Evolutionary conservation across 2,888 invertebrate species (phyloP).

Genomic region (Bimastos eiseni): DNA sequence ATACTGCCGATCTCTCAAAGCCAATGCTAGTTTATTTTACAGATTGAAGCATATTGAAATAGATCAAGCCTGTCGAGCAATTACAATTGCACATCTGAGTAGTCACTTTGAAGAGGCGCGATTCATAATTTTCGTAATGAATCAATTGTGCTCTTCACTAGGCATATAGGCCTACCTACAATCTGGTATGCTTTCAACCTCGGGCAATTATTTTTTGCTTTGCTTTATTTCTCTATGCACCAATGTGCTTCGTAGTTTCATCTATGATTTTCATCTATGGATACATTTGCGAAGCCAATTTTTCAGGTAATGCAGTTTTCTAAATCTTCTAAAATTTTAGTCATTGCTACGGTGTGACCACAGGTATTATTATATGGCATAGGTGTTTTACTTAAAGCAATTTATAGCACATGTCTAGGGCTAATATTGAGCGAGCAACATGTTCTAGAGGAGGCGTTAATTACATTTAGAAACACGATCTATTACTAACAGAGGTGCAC

Average conservation of each 20-base stretch:
- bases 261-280: background rate
- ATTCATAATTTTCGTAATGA: no score
- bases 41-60: no score
- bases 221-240: background rate
- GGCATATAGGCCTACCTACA: no score
- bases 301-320: background rate
- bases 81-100: no score
- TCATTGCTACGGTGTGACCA: background rate
- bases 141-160: no score
- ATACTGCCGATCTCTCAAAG: background rate
- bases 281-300: background rate
- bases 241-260: background rate
- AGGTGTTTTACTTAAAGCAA: background rate
- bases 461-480: background rate
- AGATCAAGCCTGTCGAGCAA: no score
- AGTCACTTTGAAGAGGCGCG: no score
- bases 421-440: background rate
- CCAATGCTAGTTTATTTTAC: background rate
- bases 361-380: background rate
- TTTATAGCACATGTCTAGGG: background rate
- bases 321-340: background rate
- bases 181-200: background rate
- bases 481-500: background rate
- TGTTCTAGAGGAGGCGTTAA: background rate
- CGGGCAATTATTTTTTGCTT: no score